Evolutionary conservation across 2,113 vertebrate genomes (phyloP), one percentile per base, ranked within the genome.

Genomic region (Ifrita kowaldi): DNA sequence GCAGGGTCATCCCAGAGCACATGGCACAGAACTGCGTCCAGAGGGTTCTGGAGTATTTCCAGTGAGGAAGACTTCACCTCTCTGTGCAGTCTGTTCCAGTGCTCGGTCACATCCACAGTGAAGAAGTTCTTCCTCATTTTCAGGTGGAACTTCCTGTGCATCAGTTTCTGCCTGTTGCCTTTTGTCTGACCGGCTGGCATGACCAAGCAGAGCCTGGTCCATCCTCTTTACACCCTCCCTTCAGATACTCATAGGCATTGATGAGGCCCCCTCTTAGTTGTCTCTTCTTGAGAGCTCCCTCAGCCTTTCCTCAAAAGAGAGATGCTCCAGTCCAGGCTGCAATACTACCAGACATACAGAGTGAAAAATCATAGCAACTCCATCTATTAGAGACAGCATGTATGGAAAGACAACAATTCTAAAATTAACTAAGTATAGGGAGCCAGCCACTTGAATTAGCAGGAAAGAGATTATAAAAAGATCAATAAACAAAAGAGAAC

Each of bases 301-400:
- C 52, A 74, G 27, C 22, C 44, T 37, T 73, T 80, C 22, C 27
- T 44, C 22, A 9, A 6, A 64, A 44, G 26, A 59, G 5, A 81
- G 16, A 67, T 37, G 44, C 19, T 59, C 22, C 32, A 37, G n/a
- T 35, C 22, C 19, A 73, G n/a, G 23, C 33, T 76, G 46, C 62
- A 87, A 39, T 41, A 50, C 6, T 50, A 19, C 44, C 41, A 75
- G 52, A 59, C 10, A 53, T 8, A 35, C 1, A 64, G 28, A 57
- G 16, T 57, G 17, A 10, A 62, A 74, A 76, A 81, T 11, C 21
- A 24, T 5, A 80, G 7, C 17, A 77, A 53, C 32, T 60, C 37
- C 26, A 76, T 20, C 41, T 37, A 32, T 23, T 46, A 73, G 15
- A 64, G 7, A 79, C 0, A 65, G 22, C 19, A 73, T 0, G 0